These are phyloP conservation scores for Perca flavescens DNA, from an alignment of 2,113 vertebrate genomes.

Conservation along the genomic window DNA sequence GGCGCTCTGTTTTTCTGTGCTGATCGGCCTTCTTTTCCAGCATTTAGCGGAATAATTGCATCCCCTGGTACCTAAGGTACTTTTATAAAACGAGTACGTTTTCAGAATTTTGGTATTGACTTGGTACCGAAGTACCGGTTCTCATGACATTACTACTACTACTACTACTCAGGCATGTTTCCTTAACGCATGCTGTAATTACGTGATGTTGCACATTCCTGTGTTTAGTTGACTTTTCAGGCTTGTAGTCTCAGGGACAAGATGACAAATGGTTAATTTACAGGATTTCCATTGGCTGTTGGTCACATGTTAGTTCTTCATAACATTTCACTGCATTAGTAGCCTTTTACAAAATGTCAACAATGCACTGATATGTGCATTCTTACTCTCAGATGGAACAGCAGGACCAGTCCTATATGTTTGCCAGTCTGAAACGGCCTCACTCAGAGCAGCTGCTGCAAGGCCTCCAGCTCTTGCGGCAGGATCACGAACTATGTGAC, in stretches of 20 bases:
- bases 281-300: background rate
- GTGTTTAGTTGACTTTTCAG: slow-evolving; percentile 1
- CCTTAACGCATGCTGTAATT: slow-evolving; percentile 17
- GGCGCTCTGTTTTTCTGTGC: too few species aligned
- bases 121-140: too few species aligned
- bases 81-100: too few species aligned
- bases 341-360: slow-evolving; percentile 10
- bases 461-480: slow-evolving; percentile 96
- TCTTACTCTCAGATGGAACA: slow-evolving; percentile 92
- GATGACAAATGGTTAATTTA: background rate
- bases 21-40: too few species aligned
- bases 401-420: slow-evolving; percentile 94
- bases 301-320: background rate
- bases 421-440: slow-evolving; percentile 95
- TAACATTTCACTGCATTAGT: background rate
- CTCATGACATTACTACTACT: too few species aligned
- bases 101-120: too few species aligned
- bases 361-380: slow-evolving; percentile 37
- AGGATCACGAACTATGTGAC: slow-evolving; percentile 97
- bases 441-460: slow-evolving; percentile 98
- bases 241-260: background rate
- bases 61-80: too few species aligned
- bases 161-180: background rate
- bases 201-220: slow-evolving; percentile 20
- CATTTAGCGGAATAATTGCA: too few species aligned